Percentiles rank a stretch among this genome's conserved stretches.
Evolutionary conservation across 2,797 vertebrate species (phyloP).

Genomic region (Cynodonichthys magdalenae): DNA sequence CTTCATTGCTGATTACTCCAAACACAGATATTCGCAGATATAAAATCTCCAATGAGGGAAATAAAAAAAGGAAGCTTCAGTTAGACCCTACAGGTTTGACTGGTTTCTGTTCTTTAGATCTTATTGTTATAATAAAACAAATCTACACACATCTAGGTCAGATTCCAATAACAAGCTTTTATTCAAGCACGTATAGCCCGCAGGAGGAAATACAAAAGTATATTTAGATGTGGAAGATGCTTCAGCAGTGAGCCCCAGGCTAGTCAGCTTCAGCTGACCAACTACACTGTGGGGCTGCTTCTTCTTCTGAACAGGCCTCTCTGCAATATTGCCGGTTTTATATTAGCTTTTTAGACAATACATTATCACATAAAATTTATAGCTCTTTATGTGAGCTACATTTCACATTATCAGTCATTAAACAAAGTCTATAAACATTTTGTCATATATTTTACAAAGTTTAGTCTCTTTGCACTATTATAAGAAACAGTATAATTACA

Average conservation of each 20-base stretch:
- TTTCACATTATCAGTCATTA: too few species aligned
- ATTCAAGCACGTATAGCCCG: slow-evolving; percentile 11
- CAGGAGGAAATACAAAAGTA: slow-evolving; percentile 21
- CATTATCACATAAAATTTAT: background rate
- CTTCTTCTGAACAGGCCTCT: background rate
- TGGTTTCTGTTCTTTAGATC: background rate
- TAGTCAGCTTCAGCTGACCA: slow-evolving; percentile 36
- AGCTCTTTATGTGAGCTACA: too few species aligned
- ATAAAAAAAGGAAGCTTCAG: background rate
- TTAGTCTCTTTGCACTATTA: too few species aligned
- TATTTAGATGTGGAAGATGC: slow-evolving; percentile 49
- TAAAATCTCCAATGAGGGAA: slow-evolving; percentile 7
- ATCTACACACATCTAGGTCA: slow-evolving; percentile 20
- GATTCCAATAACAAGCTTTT: slow-evolving; percentile 18
- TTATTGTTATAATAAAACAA: background rate
- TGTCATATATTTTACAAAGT: too few species aligned
- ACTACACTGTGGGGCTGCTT: slow-evolving; percentile 12
- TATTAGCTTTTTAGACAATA: background rate
- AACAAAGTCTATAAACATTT: too few species aligned
- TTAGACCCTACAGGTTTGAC: background rate
- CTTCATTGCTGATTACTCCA: slow-evolving; percentile 14
- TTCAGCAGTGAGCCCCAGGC: slow-evolving; percentile 27
- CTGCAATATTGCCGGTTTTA: slow-evolving; percentile 5
- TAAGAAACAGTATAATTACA: too few species aligned
- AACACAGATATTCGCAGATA: slow-evolving; percentile 18